Evolutionary conservation across 53 echinoderm and acorn worm species (phyloP), one percentile per base, ranked within the genome.

Genomic region (Apostichopus leukothele): DNA sequence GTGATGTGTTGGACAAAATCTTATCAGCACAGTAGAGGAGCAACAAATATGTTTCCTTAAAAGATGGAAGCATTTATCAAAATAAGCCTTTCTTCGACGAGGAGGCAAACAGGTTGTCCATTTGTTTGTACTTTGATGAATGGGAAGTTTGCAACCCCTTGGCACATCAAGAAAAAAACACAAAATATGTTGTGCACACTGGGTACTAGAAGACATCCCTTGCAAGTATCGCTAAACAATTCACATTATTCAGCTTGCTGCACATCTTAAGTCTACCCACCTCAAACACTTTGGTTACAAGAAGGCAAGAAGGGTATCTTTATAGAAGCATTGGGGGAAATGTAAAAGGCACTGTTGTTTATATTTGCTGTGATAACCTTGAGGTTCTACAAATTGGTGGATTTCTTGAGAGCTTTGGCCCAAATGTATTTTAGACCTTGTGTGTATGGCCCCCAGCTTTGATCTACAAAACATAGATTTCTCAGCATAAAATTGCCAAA

Each of bases 51-150:
- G 55, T 83, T 60, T 83, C 83, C 16, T n/a, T 83, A 5, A 83
- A 83, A 57, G 83, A 83, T 83, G 83, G 83, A 83, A 52, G 23
- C 23, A 53, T 75, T 75, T 75, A 75, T 75, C 75, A 75, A 75
- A 75, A n/a, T 75, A 75, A 75, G 8, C 57, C 1, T 25, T 53
- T 83, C 23, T 57, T 57, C 53, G 1, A 55, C 83, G 52, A 53
- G 53, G 54, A 53, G 23, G 83, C 57, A 83, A 83, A 83, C 23
- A 83, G 83, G 53, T 53, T 57, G 83, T 13, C 83, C 55, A 83
- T 83, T 11, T 53, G 57, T 57, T 83, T 83, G 23, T 83, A 83
- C 83, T 53, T 25, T 25, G 25, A 25, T 83, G 75, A 75, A 75
- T 75, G 75, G 75, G 75, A 75, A 75, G 22, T 75, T 75, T 75